Evolutionary conservation across 1,140 invertebrate genomes (phyloP).

Genomic region (Euborellia annulipes): DNA sequence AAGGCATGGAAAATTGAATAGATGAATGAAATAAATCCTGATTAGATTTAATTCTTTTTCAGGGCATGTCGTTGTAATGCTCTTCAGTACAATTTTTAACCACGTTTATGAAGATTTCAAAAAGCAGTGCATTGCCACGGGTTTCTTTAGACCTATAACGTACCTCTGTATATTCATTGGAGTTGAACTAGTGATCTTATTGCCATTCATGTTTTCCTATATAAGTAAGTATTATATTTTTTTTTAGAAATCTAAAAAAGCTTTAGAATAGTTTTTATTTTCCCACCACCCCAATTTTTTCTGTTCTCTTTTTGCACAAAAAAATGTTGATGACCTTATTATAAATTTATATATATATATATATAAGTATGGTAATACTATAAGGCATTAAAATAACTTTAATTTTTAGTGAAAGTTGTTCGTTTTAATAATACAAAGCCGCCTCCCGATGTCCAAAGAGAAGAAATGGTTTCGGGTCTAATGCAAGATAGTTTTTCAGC

Average conservation of each 20-base stretch:
- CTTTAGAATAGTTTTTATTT: too few species aligned
- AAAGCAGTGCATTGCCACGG: slow-evolving; percentile 35
- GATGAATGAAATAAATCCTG: too few species aligned
- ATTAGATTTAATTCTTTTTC: too few species aligned
- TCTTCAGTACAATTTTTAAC: slow-evolving; percentile 41
- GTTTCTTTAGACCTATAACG: slow-evolving; percentile 36
- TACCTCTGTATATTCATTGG: slow-evolving; percentile 38
- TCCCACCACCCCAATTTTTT: too few species aligned
- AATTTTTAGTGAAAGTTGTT: slow-evolving; percentile 32
- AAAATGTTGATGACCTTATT: slow-evolving; percentile 1
- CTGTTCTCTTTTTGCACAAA: not conserved
- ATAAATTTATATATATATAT: slow-evolving; percentile 5
- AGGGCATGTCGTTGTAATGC: slow-evolving; percentile 35
- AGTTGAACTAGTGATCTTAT: slow-evolving; percentile 36
- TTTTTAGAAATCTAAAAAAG: too few species aligned
- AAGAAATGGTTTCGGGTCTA: slow-evolving; percentile 36
- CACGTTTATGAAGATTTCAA: slow-evolving; percentile 44
- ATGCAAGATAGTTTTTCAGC: slow-evolving; percentile 30
- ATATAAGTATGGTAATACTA: slow-evolving; percentile 12
- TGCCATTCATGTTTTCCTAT: slow-evolving; percentile 36
- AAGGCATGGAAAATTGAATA: too few species aligned
- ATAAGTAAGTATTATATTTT: slow-evolving; percentile 32
- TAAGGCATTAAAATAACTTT: slow-evolving; percentile 8
- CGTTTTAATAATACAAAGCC: slow-evolving; percentile 38
- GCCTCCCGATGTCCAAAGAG: slow-evolving; percentile 36